Evolutionary conservation across 2,888 invertebrate species (phyloP), one percentile per base, ranked within the genome.

Genomic region (Trilocha varians): DNA sequence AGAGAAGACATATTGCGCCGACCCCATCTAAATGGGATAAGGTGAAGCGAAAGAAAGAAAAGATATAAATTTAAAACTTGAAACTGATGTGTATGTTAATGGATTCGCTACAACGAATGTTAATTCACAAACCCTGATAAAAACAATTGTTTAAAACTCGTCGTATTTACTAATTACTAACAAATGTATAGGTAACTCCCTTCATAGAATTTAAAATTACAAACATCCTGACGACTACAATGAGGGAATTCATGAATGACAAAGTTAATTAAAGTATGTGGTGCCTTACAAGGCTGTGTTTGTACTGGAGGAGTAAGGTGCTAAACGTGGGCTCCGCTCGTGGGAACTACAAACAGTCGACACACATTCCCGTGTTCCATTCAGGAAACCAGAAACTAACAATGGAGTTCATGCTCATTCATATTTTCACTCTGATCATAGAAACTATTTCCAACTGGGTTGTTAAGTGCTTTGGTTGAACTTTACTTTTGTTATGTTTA

Each of bases 321-420:
- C 59, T 72, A 79, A 73, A 59, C 62, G 67, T 58, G 74, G 72
- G 63, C 74, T 74, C 57, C 52, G 68, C 53, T 57, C 72, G 77
- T 80, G 83, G 67, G 83, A 83, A 83, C 61, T 32, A 54, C 71
- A 83, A 82, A 83, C 74, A 78, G 38, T 43, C 44, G 44, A 48
- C 36, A 44, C 47, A 46, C 41, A 52, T 48, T 53, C 54, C 55
- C 62, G 55, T 47, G 50, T 42, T 41, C 50, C 57, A 57, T 62
- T 53, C 52, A 60, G 42, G 41, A 47, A 39, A 38, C 38, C 39
- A 37, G 14, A 42, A 14, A 14, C 15, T 38, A 38, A 46, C 45
- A 52, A 49, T 49, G 48, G 45, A 41, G 34, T 16, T 34, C 37
- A 34, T 42, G 39, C 51, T 52, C 55, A 65, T 61, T 57, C 52